Base-by-base conservation (phyloP, 2,113 vertebrate species). In the Lepidothrix coronata region DNA sequence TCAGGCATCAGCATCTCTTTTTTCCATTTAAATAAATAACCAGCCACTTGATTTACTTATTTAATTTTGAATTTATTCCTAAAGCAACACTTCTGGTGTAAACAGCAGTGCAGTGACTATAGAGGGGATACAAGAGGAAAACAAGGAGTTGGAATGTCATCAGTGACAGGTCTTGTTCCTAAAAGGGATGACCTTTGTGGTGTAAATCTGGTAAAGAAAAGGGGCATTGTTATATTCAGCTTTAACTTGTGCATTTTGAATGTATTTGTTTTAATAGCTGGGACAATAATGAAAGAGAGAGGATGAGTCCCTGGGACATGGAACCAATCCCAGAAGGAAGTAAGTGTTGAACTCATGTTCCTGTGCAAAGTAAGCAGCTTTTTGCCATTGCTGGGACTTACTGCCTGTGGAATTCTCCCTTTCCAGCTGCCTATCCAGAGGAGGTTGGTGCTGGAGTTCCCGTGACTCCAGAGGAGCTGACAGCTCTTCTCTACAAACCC, bases 301-400 rank as follows among this genome's bases (percentile, higher is more conserved):
- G 98, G 88, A 99, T 99, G 99, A 99, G 99, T 96, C 99, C 99
- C 0, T 99, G 99, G 99, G 99, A 99, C 97, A 99, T 99, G 99
- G 99, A 99, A 67, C 98, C 98, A 9, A 99, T 99, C 98, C 99
- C 99, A 87, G 99, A 99, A 95, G 99, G 99, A 99, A 99, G 99
- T 99, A 96, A 97, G 98, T 97, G 85, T 62, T 95, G 41, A 57
- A 80, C 94, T 52, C 75, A 48, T 61, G 33, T 67, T 33, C 10
- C 2, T 55, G 13, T 27, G 14, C 79, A 80, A 22, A 61, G 49
- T 23, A 14, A 55, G 59, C 12, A 46, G 25, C 14, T 27, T 31
- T 96, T 63, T 67, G 49, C 52, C 78, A 65, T 28, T 95, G 33
- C 58, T 86, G 44, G 68, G 39, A 24, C 86, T 97, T 41, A 97